These are phyloP conservation scores for Cryptus armator DNA, from an alignment of 2,888 invertebrate species.

Conservation along the genomic window DNA sequence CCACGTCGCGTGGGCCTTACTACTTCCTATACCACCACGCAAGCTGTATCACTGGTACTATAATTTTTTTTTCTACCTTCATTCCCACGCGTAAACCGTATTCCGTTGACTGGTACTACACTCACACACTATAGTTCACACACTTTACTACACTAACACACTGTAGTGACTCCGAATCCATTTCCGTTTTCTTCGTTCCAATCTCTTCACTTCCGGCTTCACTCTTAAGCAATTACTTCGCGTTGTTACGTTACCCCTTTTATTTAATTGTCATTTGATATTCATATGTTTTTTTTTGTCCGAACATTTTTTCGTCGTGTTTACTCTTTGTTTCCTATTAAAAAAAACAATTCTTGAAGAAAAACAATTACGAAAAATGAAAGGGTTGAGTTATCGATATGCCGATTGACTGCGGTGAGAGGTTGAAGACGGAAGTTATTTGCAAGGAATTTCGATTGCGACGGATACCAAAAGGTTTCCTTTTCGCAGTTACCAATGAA, in stretches of 20 bases:
- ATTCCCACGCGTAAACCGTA: conserved; percentile 33
- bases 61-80: conserved; percentile 36
- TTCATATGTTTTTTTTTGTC: not conserved
- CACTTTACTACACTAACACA: not conserved
- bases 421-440: too few species aligned
- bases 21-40: conserved; percentile 41
- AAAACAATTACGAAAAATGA: not conserved
- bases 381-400: too few species aligned
- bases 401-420: too few species aligned
- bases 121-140: not conserved
- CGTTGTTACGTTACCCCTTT: not conserved
- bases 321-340: too few species aligned
- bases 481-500: too few species aligned
- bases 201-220: conserved; percentile 15
- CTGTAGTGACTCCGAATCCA: conserved; percentile 31
- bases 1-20: conserved; percentile 56
- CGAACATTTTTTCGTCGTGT: not conserved
- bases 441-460: too few species aligned
- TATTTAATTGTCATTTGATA: not conserved
- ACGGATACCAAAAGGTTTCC: too few species aligned
- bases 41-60: conserved; percentile 30
- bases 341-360: not conserved
- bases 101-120: conserved; percentile 1
- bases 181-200: conserved; percentile 29
- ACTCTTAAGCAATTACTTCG: not conserved